These are phyloP conservation scores for Omphaloscelis lunosa DNA, from an alignment of 2,888 invertebrate genomes.

Conservation along the genomic window DNA sequence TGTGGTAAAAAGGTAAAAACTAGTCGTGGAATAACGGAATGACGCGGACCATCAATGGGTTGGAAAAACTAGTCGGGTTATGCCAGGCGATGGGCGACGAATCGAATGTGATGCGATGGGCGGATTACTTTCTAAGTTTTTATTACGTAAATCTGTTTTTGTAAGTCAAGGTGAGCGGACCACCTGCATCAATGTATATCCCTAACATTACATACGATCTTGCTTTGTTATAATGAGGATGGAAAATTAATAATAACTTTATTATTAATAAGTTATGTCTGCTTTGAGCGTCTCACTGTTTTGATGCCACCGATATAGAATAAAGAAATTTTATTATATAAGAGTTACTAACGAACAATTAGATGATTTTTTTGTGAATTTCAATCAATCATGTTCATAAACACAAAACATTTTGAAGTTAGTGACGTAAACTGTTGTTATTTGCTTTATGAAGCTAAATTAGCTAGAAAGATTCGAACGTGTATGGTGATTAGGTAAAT, in stretches of 20 bases:
- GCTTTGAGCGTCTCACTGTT: neutral
- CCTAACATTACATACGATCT: conserved; percentile 6
- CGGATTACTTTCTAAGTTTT: conserved; percentile 67
- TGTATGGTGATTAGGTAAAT: neutral
- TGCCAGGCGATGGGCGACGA: conserved; percentile 50
- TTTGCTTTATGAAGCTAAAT: neutral
- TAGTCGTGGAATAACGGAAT: conserved; percentile 76
- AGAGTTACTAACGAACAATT: too few relatives aligned
- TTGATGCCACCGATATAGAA: neutral
- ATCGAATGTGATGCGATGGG: conserved; percentile 46
- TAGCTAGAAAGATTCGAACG: neutral
- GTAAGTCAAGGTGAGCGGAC: conserved; percentile 67
- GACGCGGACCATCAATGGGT: conserved; percentile 76
- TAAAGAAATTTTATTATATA: too few relatives aligned
- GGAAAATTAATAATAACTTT: neutral
- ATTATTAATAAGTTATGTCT: neutral
- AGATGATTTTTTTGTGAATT: too few relatives aligned
- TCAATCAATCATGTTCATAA: too few relatives aligned
- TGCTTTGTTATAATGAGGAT: conserved; percentile 12
- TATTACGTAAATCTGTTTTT: conserved; percentile 63
- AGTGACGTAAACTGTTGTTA: too few relatives aligned
- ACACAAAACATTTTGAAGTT: too few relatives aligned
- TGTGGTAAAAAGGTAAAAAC: conserved; percentile 80
- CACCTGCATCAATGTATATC: conserved; percentile 57
- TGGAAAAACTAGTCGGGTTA: conserved; percentile 78